Base-by-base conservation (phyloP, 2,888 invertebrate genomes). In the Prostheceraeus crozeri region DNA sequence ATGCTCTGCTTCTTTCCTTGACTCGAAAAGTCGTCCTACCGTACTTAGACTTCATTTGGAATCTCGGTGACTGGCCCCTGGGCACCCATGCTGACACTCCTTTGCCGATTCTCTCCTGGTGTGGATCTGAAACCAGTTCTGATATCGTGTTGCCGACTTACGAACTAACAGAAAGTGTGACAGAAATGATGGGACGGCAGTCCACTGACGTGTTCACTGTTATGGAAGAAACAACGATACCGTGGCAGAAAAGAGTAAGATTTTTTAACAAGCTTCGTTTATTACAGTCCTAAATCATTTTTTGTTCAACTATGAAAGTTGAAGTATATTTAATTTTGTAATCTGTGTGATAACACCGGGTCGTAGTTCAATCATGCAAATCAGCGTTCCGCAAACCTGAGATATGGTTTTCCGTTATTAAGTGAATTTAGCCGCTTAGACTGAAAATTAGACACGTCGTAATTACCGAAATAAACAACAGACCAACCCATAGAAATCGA, bases 81-180 rank as follows among this genome's bases (percentile, higher is more conserved):
- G 73, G 76, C 58, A 66, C 67, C 31, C 68, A 64, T 35, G 55
- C 53, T 3, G 74, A 80, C 11, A 80, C 81, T 10, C 81, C 84
- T 64, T 61, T 81, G 3, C 91, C 94, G 1, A 83, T 96, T 63
- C 86, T 94, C 72, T 93, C 93, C 14, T 96, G 94, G 94, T 94
- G 94, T 77, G 91, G 91, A 1, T 91, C 89, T 64, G 81, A 83
- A 60, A 84, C 85, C 61, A 84, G 85, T 3, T 79, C 81, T 68
- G 94, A 96, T 75, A 90, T 94, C 72, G 83, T 90, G 27, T 81
- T 94, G 81, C 94, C 94, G 4, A 93, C 93, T 1, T 94, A 94
- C 77, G 93, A 94, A 73, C 80, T 94, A 48, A 90, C 89, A 0
- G 87, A 91, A 78, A 85, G 93, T 11, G 84, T 88, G 1, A 75